phyloP scores from a whole-genome alignment of 2,113 vertebrate genomes.

The Herpetotheres cachinnans region DNA sequence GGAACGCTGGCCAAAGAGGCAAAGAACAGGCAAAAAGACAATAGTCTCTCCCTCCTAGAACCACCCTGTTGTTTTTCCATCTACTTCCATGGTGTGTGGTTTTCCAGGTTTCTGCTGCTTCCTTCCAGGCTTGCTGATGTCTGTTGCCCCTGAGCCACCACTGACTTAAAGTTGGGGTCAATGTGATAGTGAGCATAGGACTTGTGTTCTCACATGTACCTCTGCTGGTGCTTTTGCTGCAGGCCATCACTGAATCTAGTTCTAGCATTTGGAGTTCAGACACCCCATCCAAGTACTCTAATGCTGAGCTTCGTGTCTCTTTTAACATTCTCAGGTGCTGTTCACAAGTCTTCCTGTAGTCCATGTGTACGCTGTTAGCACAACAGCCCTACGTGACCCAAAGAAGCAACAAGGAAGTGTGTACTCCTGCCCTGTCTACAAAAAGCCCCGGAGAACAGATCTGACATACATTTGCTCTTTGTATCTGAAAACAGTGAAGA shows the following conservation, averaged over 20 bases:
- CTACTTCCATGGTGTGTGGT: not conserved
- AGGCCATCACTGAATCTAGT: not conserved
- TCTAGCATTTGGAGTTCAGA: not conserved
- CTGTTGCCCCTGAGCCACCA: not conserved
- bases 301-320: not conserved
- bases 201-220: rapidly evolving
- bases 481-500: constrained; percentile 70
- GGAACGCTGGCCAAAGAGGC: not conserved
- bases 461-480: constrained; percentile 80
- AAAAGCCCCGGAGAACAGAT: constrained; percentile 82
- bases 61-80: not conserved
- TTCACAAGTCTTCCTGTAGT: constrained; percentile 83
- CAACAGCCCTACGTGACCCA: constrained; percentile 7
- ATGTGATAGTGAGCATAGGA: rapidly evolving
- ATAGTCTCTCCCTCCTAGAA: not conserved
- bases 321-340: constrained; percentile 72
- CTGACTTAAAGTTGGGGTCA: not conserved
- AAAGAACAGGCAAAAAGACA: not conserved
- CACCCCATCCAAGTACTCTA: not conserved
- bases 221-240: not conserved
- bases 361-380: constrained; percentile 81
- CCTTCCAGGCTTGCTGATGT: not conserved
- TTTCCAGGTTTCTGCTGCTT: not conserved
- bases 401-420: constrained; percentile 54
- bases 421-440: constrained; percentile 84